Conservation (phyloP, 2,113 vertebrate species). For the Rhineura floridana region DNA sequence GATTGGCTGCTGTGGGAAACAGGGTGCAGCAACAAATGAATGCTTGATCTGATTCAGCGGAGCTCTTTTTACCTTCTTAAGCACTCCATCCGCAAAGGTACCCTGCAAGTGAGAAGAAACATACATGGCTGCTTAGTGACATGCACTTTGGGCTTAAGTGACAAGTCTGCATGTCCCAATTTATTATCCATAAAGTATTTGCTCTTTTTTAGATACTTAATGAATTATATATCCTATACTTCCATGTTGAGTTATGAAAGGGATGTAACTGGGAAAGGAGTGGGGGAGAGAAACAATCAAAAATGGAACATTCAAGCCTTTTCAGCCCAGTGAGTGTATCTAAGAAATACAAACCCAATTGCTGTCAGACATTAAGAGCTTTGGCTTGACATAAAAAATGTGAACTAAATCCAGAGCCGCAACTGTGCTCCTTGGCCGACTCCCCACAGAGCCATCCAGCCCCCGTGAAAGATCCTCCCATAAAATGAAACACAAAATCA, state of each 20-base stretch:
- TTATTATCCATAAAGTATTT: background rate
- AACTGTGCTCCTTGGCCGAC: conserved; percentile 36
- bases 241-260: background rate
- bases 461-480: conserved; percentile 12
- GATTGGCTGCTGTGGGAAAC: too few relatives aligned
- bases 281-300: background rate
- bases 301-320: background rate
- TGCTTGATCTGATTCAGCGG: too few relatives aligned
- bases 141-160: background rate
- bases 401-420: conserved; percentile 42
- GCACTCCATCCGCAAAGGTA: background rate
- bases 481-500: conserved; percentile 59
- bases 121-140: background rate
- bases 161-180: background rate
- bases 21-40: too few relatives aligned
- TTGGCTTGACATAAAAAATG: background rate
- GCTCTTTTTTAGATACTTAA: background rate
- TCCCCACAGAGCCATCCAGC: conserved; percentile 27
- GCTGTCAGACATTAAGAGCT: background rate
- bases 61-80: too few relatives aligned
- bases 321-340: background rate
- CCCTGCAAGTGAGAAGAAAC: background rate
- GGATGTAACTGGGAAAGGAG: background rate
- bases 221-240: conserved; percentile 2
- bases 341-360: conserved; percentile 16